phyloP scores from a whole-genome alignment of 2,888 invertebrate genomes.

The Calameuta idolon region DNA sequence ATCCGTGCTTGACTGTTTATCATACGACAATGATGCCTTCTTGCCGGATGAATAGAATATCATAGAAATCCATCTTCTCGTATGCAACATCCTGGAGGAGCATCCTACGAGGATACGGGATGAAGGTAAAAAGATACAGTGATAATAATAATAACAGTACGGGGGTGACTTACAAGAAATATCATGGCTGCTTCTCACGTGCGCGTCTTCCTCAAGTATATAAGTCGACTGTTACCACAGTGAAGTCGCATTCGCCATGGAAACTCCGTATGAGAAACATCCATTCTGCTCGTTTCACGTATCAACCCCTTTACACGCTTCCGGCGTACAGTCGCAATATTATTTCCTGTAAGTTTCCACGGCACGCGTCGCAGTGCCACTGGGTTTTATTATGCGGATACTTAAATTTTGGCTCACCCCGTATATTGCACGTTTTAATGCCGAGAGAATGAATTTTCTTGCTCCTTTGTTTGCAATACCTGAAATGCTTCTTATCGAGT shows the following conservation, averaged over 20 bases:
- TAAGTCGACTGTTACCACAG: conserved; percentile 38
- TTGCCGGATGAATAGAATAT: neutral
- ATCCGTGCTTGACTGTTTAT: neutral
- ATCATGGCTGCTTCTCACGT: conserved; percentile 44
- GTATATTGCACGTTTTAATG: neutral
- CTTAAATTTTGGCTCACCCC: neutral
- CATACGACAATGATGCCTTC: neutral
- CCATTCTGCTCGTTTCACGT: conserved; percentile 34
- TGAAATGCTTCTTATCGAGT: neutral
- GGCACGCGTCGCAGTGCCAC: neutral
- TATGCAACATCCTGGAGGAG: conserved; percentile 9
- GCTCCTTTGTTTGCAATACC: neutral
- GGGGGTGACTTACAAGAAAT: conserved; percentile 18
- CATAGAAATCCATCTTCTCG: conserved; percentile 4
- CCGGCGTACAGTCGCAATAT: neutral
- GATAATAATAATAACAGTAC: neutral
- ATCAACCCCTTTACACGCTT: conserved; percentile 29
- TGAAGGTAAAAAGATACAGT: neutral
- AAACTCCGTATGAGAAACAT: conserved; percentile 37
- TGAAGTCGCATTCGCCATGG: conserved; percentile 39
- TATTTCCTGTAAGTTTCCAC: too few relatives aligned
- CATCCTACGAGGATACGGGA: neutral
- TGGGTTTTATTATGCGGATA: neutral
- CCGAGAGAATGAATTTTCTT: neutral
- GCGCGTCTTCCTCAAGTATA: conserved; percentile 33